Conservation (phyloP, 2,797 vertebrate genomes). For the Lutjanus argentimaculatus region DNA sequence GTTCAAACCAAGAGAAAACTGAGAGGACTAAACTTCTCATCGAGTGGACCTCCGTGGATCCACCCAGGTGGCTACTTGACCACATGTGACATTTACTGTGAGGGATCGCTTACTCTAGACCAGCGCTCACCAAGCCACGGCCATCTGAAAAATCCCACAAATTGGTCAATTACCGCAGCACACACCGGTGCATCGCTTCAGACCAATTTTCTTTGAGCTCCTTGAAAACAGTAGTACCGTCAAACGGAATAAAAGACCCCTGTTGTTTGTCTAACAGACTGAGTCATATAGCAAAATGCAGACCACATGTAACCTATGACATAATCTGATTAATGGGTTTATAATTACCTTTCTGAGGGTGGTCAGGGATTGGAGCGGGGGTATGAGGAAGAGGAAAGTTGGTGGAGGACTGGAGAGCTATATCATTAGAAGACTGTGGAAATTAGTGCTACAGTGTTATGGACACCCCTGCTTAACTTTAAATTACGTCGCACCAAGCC, state of each 20-base stretch:
- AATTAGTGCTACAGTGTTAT: slow-evolving; percentile 65
- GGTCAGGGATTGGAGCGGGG: slow-evolving; percentile 41
- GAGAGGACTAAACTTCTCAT: slow-evolving; percentile 45
- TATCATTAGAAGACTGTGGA: slow-evolving; percentile 69
- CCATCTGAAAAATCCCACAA: slow-evolving; percentile 79
- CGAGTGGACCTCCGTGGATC: slow-evolving; percentile 57
- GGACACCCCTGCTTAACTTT: slow-evolving; percentile 18
- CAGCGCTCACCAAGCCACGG: slow-evolving; percentile 65
- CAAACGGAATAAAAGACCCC: slow-evolving; percentile 80
- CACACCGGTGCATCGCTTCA: slow-evolving; percentile 67
- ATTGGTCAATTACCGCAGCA: slow-evolving; percentile 81
- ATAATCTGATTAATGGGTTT: slow-evolving; percentile 88
- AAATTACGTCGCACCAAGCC: no score
- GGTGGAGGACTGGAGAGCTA: slow-evolving; percentile 48
- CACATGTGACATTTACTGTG: slow-evolving; percentile 70
- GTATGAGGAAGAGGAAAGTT: slow-evolving; percentile 52
- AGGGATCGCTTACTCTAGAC: slow-evolving; percentile 68
- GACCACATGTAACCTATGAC: slow-evolving; percentile 88
- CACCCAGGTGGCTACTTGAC: slow-evolving; percentile 73
- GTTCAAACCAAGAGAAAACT: slow-evolving; percentile 49
- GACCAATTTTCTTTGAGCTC: slow-evolving; percentile 75
- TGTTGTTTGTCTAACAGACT: slow-evolving; percentile 84
- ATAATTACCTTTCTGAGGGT: slow-evolving; percentile 81
- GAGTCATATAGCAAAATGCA: slow-evolving; percentile 85
- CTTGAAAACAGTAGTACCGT: slow-evolving; percentile 77